Evolutionary conservation across 2,113 vertebrate genomes (phyloP).

Genomic region (Mionectes macconnelli): DNA sequence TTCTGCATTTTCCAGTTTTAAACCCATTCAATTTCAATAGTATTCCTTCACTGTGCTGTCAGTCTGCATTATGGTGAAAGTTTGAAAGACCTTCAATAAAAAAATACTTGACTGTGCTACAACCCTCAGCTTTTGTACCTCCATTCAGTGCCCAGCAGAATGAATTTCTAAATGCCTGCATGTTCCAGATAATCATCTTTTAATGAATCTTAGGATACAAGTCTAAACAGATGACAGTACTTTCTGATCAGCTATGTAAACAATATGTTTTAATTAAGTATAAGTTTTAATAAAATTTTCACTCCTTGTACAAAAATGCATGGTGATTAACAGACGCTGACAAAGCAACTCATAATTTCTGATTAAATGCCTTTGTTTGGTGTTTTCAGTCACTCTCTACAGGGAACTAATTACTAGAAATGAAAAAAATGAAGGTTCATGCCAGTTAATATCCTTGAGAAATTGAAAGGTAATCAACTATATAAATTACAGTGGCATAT

Average conservation of each 20-base stretch:
- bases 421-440: constrained; percentile 26
- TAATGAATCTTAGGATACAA: constrained; percentile 39
- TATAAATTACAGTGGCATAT: constrained; percentile 53
- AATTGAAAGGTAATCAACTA: constrained; percentile 45
- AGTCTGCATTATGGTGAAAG: not conserved
- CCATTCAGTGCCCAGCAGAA: not conserved
- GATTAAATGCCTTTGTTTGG: constrained; percentile 63
- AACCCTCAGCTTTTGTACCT: constrained; percentile 27
- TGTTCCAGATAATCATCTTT: constrained; percentile 24
- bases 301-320: constrained; percentile 42
- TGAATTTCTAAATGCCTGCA: constrained; percentile 20
- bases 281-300: constrained; percentile 51
- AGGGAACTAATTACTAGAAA: constrained; percentile 62
- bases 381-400: constrained; percentile 55
- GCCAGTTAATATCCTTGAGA: constrained; percentile 45
- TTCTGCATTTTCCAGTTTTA: constrained; percentile 1
- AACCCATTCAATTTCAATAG: constrained; percentile 1
- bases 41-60: constrained; percentile 32
- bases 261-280: constrained; percentile 56
- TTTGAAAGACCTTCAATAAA: constrained; percentile 41
- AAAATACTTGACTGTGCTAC: constrained; percentile 12
- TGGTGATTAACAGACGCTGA: constrained; percentile 37
- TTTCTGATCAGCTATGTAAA: constrained; percentile 23
- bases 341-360: constrained; percentile 52
- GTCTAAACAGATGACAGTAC: constrained; percentile 37